Evolutionary conservation across 2,888 invertebrate species (phyloP), one percentile per base, ranked within the genome.

Genomic region (Pelosia muscerda): DNA sequence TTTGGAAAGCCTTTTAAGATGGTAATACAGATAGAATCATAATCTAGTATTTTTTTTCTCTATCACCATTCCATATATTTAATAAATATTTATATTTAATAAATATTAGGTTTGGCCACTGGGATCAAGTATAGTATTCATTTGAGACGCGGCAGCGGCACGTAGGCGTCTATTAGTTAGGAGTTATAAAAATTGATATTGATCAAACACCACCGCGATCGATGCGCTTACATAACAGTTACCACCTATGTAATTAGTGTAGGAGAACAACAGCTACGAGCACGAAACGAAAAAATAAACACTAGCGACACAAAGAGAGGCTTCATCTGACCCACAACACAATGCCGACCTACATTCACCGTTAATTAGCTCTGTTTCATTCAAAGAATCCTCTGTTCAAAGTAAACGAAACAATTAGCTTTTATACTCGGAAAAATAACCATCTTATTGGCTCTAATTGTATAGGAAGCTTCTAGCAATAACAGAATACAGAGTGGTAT

Each of bases 201-300:
- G 82, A 88, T 82, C 74, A 77, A 75, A 78, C 26, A 63, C 22
- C 60, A 62, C 70, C 81, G 74, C 76, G 69, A 74, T 74, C 73
- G 74, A 81, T 78, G 78, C 77, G 84, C 78, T 86, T 86, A 84
- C 84, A 80, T 83, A 86, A 82, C 77, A 88, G 84, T 90, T 88
- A 91, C 85, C 88, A 84, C 84, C 84, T 83, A 78, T 81, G 84
- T 86, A 90, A 92, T 92, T 90, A 90, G 83, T 84, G 84, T 81
- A 81, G 79, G 73, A 81, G 75, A 72, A 77, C 77, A 82, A 77
- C 63, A 71, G 76, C 86, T 88, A 86, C 77, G 76, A 74, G 88
- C 89, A 89, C 79, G 79, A 88, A 92, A 90, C 88, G 85, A 86
- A 92, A 90, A 89, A 89, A 90, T 88, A 92, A 93, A 94, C 92